Base-by-base conservation (phyloP, 2,888 invertebrate species). In the Drosophila neutralis region DNA sequence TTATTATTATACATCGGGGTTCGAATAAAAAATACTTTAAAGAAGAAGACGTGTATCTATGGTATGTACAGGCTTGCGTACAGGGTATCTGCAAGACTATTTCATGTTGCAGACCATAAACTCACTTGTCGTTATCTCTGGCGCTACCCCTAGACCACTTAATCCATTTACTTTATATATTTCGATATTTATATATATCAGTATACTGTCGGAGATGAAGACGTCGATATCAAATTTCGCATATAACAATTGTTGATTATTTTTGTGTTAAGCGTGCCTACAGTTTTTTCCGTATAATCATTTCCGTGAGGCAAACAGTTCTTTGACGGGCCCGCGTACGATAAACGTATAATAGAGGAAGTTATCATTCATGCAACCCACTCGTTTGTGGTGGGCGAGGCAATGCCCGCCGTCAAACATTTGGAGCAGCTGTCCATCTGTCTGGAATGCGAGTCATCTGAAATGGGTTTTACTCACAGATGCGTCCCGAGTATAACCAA, bases 321-420 rank as follows among this genome's bases (percentile, higher is more conserved):
- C 21, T 42, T 40, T n/a, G n/a, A 40, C 40, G 4, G 21, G n/a
- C 11, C 40, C 11, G n/a, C 11, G 40, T 21, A 5, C 11, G 40
- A 21, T 10, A n/a, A 4, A n/a, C 10, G 10, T 4, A 40, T 21
- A 42, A 11, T 42, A 5, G 42, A 21, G 5, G 10, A 21, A 10
- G 42, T 42, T 21, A 42, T 42, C 11, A 11, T 11, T 21, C 42
- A 42, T 31, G 31, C 5, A 21, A 42, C 21, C 10, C 40, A n/a
- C 40, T 40, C 40, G n/a, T 11, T 40, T n/a, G 10, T 40, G 4
- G n/a, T 40, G 40, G 35, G 35, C 35, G 10, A 33, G 33, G 33
- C 33, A 33, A 33, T 33, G 33, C 4, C 33, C 33, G 33, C 33
- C 24, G 62, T 76, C 5, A 74, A 21, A 24, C 85, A 82, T 0